Evolutionary conservation across 2,113 vertebrate genomes (phyloP), one percentile per base, ranked within the genome.

Genomic region (Mormyrus iriodes): DNA sequence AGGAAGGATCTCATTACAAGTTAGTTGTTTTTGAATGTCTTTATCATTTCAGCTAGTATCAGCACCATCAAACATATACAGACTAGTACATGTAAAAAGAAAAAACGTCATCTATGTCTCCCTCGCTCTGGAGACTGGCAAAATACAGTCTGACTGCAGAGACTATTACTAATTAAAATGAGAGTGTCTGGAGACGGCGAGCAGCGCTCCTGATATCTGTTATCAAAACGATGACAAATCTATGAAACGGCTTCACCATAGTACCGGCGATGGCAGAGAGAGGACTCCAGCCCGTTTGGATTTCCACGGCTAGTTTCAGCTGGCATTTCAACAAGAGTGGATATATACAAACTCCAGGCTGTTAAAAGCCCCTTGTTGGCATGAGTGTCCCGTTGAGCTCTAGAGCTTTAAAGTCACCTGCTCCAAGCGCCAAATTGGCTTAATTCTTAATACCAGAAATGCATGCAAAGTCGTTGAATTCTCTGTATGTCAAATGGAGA

Each of bases 321-420:
- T 61, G 86, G 39, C 86, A 65, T 87, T 87, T 87, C 42, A 15
- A 65, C 53, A 39, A 55, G n/a, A 87, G 13, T 21, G 8, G 86
- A 61, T 87, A 49, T 86, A 39, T 55, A 87, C 86, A 87, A 44
- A 87, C 35, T 39, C 9, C 10, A 65, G 21, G 42, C 86, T 87
- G 55, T 17, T 87, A 65, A 65, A n/a, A 42, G 27, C 39, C 82
- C 44, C 85, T 9, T 55, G 55, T 55, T 44, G 86, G 39, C 55
- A 24, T 13, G 27, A 35, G 49, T 86, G 7, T 39, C 51, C 85
- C 31, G 17, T 53, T 55, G 49, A 35, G 85, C 27, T 86, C 27
- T 19, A 53, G 27, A n/a, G n/a, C 85, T 86, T 86, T 76, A 15
- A 7, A 86, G 48, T 48, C 15, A 10, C 31, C 48, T 55, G 48